A percentile compares a stretch with the other conserved stretches of the same genome.
These are phyloP conservation scores for Scaptomyza reducta DNA, from an alignment of 2,888 invertebrate species.

Conservation along the genomic window DNA sequence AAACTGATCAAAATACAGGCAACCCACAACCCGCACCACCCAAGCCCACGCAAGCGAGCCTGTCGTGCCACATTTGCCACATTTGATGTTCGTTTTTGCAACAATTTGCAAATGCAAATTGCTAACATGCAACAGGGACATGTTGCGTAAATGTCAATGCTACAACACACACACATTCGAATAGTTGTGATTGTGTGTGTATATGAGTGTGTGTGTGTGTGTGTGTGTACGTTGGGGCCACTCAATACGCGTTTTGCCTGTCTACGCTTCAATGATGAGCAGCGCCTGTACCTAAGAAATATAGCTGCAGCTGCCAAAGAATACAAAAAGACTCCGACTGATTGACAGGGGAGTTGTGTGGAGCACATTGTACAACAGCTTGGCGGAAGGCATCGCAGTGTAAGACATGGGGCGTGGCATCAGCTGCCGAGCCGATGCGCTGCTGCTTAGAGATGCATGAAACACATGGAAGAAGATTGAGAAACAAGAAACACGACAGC, in stretches of 20 bases:
- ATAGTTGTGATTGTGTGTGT: constrained; percentile 8
- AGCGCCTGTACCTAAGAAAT: constrained; percentile 22
- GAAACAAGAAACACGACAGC: neutral
- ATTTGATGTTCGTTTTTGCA: constrained; percentile 80
- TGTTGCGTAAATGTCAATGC: constrained; percentile 80
- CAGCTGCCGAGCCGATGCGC: neutral
- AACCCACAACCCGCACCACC: neutral
- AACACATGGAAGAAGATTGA: constrained; percentile 26
- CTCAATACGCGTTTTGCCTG: constrained; percentile 57
- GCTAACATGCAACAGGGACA: constrained; percentile 81
- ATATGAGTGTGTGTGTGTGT: no score
- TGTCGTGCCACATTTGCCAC: constrained; percentile 61
- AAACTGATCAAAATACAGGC: constrained; percentile 36
- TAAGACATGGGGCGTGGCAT: constrained; percentile 26
- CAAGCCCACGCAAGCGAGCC: neutral
- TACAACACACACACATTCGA: constrained; percentile 28
- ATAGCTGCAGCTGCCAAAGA: constrained; percentile 24
- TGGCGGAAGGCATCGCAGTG: neutral
- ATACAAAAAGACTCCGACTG: constrained; percentile 47
- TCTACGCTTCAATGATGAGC: constrained; percentile 60
- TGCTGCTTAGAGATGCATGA: constrained; percentile 32
- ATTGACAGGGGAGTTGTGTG: constrained; percentile 58
- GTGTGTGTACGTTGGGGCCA: constrained; percentile 33
- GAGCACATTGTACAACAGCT: constrained; percentile 21
- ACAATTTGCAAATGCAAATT: constrained; percentile 81